Evolutionary conservation across 2,888 invertebrate genomes (phyloP), one percentile per base, ranked within the genome.

Genomic region (Agrochola lychnidis): DNA sequence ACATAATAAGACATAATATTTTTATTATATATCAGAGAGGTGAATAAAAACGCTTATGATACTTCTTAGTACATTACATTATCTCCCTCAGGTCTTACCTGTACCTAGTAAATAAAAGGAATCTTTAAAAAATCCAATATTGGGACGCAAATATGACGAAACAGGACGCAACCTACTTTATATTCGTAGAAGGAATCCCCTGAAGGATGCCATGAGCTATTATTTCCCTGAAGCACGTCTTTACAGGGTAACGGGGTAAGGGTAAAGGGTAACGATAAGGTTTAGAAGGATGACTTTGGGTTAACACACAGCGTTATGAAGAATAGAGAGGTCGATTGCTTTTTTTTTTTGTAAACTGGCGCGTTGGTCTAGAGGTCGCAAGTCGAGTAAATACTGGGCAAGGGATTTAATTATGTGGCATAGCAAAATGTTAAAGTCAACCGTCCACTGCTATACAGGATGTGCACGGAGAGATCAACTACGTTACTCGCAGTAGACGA

Each of bases 81-180:
- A 73, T 40, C 16, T n/a, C 64, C 53, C 61, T 45, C 30, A 42
- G 40, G 36, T 14, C n/a, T 56, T n/a, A 25, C 68, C 56, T 51
- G 22, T n/a, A 22, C 5, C 22, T 14, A 30, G 59, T 36, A 71
- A 82, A 70, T 80, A 82, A 70, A 64, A 70, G 70, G 76, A 82
- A 82, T 66, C 79, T 66, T 82, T 73, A 66, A 69, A 70, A 83
- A 74, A 83, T 79, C 69, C 69, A 81, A 83, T 81, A 79, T 70
- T 53, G 25, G 19, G 56, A 51, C n/a, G 61, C 51, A 80, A 76
- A 82, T 73, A 78, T 78, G 81, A 61, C 36, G 78, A 68, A 70
- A 76, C 81, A 84, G 56, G 71, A 81, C 59, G 45, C 25, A 56
- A 62, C 59, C 76, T 40, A 70, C 82, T 83, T 83, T 84, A 77